A percentile compares a stretch with the other conserved stretches of the same genome.
phyloP scores from a whole-genome alignment of 2,113 vertebrate genomes.

The Variabilichromis moorii region DNA sequence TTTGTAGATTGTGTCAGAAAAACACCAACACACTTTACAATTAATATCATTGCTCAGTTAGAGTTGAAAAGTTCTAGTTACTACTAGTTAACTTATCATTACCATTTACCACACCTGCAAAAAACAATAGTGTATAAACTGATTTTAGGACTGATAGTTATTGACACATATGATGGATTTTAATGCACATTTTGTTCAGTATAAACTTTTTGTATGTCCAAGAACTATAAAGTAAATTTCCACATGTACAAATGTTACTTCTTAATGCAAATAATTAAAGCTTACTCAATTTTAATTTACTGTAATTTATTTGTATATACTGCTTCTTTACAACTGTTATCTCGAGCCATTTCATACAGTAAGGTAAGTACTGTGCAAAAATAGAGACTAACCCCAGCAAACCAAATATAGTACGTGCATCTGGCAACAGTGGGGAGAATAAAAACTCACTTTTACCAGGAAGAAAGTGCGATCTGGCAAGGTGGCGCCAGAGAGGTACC shows the following conservation, averaged over 20 bases:
- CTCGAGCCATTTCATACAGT: background rate
- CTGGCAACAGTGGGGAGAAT: background rate
- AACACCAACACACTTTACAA: background rate
- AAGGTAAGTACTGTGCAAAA: background rate
- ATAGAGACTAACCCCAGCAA: background rate
- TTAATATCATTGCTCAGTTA: background rate
- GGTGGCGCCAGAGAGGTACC: background rate
- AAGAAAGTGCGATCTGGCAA: background rate
- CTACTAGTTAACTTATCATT: background rate
- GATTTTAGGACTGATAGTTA: background rate
- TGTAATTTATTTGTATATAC: background rate
- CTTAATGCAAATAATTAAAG: background rate
- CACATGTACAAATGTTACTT: background rate
- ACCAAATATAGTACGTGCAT: background rate
- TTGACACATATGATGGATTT: background rate
- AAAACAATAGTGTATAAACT: background rate
- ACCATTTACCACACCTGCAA: background rate
- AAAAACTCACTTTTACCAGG: background rate
- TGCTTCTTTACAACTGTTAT: background rate
- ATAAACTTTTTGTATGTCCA: background rate
- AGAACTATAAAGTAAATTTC: background rate
- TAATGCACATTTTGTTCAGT: background rate
- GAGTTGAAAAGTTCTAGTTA: background rate
- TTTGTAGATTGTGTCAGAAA: background rate
- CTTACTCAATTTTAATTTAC: background rate